Evolutionary conservation across 2,888 invertebrate species (phyloP), one percentile per base, ranked within the genome.

Genomic region (Scaptomyza caliginosa): DNA sequence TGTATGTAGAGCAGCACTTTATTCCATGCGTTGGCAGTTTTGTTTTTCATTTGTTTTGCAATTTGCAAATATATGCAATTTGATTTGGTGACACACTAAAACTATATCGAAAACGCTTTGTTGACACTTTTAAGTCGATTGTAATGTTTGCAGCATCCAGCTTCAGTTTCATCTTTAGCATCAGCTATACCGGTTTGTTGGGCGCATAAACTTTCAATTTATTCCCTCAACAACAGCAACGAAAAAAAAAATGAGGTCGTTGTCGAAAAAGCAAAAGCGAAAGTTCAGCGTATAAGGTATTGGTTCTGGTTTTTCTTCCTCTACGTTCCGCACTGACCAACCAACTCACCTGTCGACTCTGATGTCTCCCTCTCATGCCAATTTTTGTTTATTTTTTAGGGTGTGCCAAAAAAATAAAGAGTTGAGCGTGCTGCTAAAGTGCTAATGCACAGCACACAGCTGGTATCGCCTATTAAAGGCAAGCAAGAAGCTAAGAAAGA

Each of bases 211-310:
- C 76, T 83, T 81, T 81, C 75, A 57, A 63, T 62, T 39, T 54
- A 39, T 38, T 49, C 63, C 60, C 19, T 34, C 34, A 13, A 1
- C 24, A 24, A 24, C 24, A 24, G n/a, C 17, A 17, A 43, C 19
- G n/a, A 16, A 17, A 8, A 10, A 11, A 4, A 26, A 71, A 81
- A 68, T 82, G 77, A 76, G 80, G 80, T 81, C 80, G 68, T 38
- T 72, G 62, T 63, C 71, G 60, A 75, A 73, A 75, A 74, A 76
- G 67, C 77, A 81, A 81, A 81, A 70, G 67, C 80, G 77, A 73
- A 73, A 73, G 70, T 70, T 74, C 55, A 57, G 21, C 54, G 16
- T 13, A 51, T 57, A n/a, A n/a, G n/a, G n/a, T n/a, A n/a, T 34
- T 26, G 21, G 39, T 26, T 67, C 67, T 43, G 59, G 43, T 40